phyloP scores from a whole-genome alignment of 1,140 invertebrate genomes.

The Drosophila navojoa region DNA sequence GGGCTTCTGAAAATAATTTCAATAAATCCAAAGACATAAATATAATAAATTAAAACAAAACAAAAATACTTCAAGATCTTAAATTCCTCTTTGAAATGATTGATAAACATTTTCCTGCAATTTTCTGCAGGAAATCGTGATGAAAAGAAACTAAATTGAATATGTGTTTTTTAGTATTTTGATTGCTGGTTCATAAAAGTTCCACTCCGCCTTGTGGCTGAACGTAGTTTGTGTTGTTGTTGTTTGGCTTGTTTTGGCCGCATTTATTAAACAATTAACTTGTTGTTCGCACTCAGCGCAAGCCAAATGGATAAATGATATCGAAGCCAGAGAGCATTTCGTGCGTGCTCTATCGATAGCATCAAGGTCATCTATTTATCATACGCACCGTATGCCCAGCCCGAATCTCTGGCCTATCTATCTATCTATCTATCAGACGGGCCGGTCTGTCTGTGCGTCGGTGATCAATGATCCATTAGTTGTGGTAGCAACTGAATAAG shows the following conservation, averaged over 20 bases:
- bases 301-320: slow-evolving; percentile 12
- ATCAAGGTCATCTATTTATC: slow-evolving; percentile 55
- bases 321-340: neutral
- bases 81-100: too few relatives aligned
- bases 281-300: slow-evolving; percentile 53
- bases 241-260: slow-evolving; percentile 10
- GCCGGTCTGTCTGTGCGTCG: neutral
- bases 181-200: slow-evolving; percentile 6
- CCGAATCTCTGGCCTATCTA: neutral
- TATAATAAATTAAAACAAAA: too few relatives aligned
- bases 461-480: slow-evolving; percentile 21
- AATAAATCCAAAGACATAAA: too few relatives aligned
- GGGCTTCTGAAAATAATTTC: too few relatives aligned
- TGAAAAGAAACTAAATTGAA: neutral
- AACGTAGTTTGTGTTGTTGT: slow-evolving; percentile 14
- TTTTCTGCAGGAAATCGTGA: neutral
- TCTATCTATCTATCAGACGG: neutral
- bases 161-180: slow-evolving; percentile 7
- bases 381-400: slow-evolving; percentile 46
- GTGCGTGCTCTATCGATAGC: slow-evolving; percentile 6
- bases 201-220: slow-evolving; percentile 1
- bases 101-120: too few relatives aligned
- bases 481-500: slow-evolving; percentile 8
- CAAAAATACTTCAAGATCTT: too few relatives aligned
- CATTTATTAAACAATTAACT: slow-evolving; percentile 65